Conservation (phyloP, 2,888 invertebrate genomes). For the Philaethria dido region DNA sequence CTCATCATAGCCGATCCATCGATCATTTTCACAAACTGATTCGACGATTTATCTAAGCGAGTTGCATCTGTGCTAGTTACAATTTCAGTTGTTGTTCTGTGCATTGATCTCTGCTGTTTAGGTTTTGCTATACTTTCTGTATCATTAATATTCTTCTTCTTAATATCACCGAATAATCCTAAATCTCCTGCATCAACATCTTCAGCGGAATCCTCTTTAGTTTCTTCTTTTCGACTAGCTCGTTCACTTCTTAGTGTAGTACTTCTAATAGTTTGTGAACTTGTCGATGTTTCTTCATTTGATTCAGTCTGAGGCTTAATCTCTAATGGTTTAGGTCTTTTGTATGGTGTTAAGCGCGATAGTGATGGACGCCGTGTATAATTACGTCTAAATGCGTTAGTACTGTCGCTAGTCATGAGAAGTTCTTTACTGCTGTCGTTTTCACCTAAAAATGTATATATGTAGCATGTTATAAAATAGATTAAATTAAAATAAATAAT, state of each 20-base stretch:
- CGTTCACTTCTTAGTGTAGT: conserved; percentile 49
- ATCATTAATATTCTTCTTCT: conserved; percentile 47
- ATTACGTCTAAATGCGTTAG: conserved; percentile 64
- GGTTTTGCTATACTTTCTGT: conserved; percentile 24
- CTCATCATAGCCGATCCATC: conserved; percentile 66
- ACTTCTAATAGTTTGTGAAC: conserved; percentile 24
- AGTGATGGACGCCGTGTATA: conserved; percentile 68
- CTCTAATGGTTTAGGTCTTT: conserved; percentile 48
- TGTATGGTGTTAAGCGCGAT: conserved; percentile 66
- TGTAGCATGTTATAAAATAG: neutral
- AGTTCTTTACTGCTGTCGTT: conserved; percentile 85
- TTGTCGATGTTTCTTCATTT: conserved; percentile 35
- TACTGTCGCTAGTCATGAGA: conserved; percentile 84
- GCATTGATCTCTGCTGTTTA: conserved; percentile 21
- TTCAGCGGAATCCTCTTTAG: conserved; percentile 39
- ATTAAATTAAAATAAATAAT: neutral
- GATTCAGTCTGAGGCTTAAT: conserved; percentile 34
- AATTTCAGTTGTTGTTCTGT: conserved; percentile 25
- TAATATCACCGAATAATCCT: conserved; percentile 59
- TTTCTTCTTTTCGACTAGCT: conserved; percentile 23
- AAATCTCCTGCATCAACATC: conserved; percentile 58
- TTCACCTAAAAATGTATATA: conserved; percentile 67
- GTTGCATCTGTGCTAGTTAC: conserved; percentile 43
- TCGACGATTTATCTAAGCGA: conserved; percentile 58
- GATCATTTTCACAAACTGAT: conserved; percentile 65